These are phyloP conservation scores for Periophthalmodon schlosseri DNA, from an alignment of 2,113 vertebrate species.

Conservation along the genomic window DNA sequence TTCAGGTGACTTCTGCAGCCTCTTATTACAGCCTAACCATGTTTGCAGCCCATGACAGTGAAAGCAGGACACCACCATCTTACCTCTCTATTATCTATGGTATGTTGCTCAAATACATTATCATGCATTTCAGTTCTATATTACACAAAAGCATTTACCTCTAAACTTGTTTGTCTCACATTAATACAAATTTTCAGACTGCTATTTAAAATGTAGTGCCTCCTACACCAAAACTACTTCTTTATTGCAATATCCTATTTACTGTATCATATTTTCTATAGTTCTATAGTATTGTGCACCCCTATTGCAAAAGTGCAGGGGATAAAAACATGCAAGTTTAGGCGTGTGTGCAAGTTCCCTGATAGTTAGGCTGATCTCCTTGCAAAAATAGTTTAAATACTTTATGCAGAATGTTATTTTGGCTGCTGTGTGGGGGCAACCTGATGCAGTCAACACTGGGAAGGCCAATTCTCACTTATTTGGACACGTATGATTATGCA, in stretches of 20 bases:
- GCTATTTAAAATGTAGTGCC: background rate
- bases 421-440: constrained; percentile 46
- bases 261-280: background rate
- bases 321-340: constrained; percentile 34
- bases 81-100: background rate
- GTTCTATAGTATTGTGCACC: background rate
- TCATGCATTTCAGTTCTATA: background rate
- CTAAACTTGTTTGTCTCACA: background rate
- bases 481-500: background rate
- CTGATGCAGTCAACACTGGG: constrained; percentile 61
- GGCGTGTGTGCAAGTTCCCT: constrained; percentile 32
- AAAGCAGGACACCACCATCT: background rate
- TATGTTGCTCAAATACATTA: background rate
- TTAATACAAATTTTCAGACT: background rate
- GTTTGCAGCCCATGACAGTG: background rate
- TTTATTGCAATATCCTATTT: background rate
- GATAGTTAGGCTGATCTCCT: constrained; percentile 35
- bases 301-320: background rate
- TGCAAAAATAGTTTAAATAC: constrained; percentile 60
- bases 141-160: background rate
- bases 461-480: constrained; percentile 11
- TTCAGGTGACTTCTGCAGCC: background rate
- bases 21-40: background rate
- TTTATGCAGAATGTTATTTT: constrained; percentile 59
- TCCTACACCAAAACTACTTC: background rate